A percentile compares a stretch with the other conserved stretches of the same genome.
phyloP scores from a whole-genome alignment of 92 coral and sea anemone species.

The Epizoanthus illoricatus region DNA sequence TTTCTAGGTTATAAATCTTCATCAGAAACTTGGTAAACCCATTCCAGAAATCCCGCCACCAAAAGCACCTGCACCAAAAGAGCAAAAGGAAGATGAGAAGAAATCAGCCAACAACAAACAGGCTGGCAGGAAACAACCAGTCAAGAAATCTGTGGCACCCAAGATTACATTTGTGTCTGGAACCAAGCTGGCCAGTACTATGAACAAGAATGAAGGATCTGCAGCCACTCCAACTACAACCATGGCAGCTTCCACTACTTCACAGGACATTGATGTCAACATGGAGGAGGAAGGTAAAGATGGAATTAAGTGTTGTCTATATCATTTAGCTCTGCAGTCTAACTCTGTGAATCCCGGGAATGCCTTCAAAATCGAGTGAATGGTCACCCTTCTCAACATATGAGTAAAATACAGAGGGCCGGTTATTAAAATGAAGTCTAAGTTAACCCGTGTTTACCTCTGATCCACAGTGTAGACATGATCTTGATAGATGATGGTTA shows the following conservation, averaged over 20 bases:
- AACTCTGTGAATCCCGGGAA: too few species aligned
- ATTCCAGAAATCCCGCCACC: constrained; percentile 92
- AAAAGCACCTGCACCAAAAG: constrained; percentile 79
- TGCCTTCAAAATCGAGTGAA: too few species aligned
- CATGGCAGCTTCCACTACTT: neutral
- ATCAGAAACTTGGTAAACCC: constrained; percentile 94
- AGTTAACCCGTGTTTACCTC: too few species aligned
- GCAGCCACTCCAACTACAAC: constrained; percentile 28
- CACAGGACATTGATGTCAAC: constrained; percentile 25
- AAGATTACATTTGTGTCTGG: constrained; percentile 97
- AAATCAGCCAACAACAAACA: constrained; percentile 63
- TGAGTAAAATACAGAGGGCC: too few species aligned
- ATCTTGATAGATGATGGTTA: too few species aligned
- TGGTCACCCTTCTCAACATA: too few species aligned
- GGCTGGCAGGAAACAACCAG: constrained; percentile 46
- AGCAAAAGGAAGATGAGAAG: constrained; percentile 66
- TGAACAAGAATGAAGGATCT: constrained; percentile 53
- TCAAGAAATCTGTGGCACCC: constrained; percentile 78
- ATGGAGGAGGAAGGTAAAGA: constrained; percentile 36
- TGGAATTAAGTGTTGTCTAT: too few species aligned
- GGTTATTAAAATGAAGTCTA: too few species aligned
- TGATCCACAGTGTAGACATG: too few species aligned
- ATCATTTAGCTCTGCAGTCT: too few species aligned
- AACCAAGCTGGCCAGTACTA: constrained; percentile 76
- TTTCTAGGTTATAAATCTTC: constrained; percentile 85